phyloP scores from a whole-genome alignment of 2,888 invertebrate species.

The Cephus nigrinus region DNA sequence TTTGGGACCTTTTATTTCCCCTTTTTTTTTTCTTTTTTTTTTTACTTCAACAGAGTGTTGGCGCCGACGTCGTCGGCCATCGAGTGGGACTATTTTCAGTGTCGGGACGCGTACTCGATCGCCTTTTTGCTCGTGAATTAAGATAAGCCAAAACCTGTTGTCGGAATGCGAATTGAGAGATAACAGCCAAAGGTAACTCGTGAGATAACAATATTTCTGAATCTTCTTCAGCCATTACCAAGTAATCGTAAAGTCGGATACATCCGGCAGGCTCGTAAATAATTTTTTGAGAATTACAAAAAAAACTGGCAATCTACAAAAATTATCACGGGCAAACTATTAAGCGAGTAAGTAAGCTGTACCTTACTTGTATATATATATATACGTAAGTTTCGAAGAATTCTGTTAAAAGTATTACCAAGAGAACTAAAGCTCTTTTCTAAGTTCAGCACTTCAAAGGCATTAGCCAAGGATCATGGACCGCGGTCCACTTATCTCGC shows the following conservation, averaged over 20 bases:
- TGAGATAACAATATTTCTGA: neutral
- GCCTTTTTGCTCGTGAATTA: constrained; percentile 26
- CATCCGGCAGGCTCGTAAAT: neutral
- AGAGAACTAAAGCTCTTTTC: neutral
- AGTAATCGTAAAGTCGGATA: neutral
- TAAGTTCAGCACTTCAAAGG: neutral
- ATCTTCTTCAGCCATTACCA: neutral
- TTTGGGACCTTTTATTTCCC: neutral
- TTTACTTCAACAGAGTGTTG: constrained; percentile 18
- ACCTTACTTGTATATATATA: too few species aligned
- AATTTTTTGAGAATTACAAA: neutral
- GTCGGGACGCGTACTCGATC: neutral
- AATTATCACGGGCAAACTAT: neutral
- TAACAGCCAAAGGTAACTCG: constrained; percentile 29
- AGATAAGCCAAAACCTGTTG: constrained; percentile 43
- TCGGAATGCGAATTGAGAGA: constrained; percentile 42
- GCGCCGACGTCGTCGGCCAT: constrained; percentile 19
- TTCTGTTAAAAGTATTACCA: neutral
- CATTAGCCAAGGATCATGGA: constrained; percentile 12
- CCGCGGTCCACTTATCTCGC: neutral
- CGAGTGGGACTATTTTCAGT: constrained; percentile 9
- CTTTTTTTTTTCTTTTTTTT: constrained; percentile 12
- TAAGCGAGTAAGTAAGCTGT: neutral
- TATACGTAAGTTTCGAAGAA: neutral
- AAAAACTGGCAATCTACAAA: neutral